A percentile compares a stretch with the other conserved stretches of the same genome.
Conservation (phyloP, 2,888 invertebrate species). For the Glyphotaelius pellucidus region DNA sequence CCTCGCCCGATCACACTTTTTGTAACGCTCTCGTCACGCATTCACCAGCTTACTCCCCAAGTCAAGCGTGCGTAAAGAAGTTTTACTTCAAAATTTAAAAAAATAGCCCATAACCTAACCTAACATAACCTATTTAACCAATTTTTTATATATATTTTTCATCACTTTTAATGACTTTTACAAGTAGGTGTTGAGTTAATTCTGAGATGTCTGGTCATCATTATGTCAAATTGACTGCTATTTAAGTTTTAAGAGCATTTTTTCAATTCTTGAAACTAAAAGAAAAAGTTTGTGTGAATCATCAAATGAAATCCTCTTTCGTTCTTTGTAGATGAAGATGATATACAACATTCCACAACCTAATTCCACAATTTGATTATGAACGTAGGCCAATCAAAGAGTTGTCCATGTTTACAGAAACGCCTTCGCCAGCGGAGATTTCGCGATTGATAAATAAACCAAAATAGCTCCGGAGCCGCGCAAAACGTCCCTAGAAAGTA, state of each 20-base stretch:
- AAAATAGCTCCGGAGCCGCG: neutral
- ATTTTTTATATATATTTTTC: no score
- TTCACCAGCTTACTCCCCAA: no score
- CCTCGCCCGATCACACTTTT: no score
- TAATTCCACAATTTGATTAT: neutral
- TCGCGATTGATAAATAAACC: neutral
- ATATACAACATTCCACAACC: neutral
- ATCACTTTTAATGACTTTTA: no score
- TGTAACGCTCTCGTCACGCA: no score
- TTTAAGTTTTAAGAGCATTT: neutral
- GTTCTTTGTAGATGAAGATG: neutral
- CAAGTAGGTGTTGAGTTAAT: no score
- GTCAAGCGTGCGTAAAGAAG: no score
- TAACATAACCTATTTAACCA: no score
- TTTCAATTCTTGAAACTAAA: neutral
- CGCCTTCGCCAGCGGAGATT: neutral
- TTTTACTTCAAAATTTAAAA: no score
- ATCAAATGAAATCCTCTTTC: neutral
- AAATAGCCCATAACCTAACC: no score
- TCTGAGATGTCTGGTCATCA: no score
- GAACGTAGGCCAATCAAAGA: neutral
- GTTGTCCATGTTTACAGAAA: neutral
- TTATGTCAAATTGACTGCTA: neutral
- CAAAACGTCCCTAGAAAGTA: neutral
- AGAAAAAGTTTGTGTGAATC: neutral